Base-by-base conservation (phyloP, 2,888 invertebrate genomes). In the Cephus nigrinus region DNA sequence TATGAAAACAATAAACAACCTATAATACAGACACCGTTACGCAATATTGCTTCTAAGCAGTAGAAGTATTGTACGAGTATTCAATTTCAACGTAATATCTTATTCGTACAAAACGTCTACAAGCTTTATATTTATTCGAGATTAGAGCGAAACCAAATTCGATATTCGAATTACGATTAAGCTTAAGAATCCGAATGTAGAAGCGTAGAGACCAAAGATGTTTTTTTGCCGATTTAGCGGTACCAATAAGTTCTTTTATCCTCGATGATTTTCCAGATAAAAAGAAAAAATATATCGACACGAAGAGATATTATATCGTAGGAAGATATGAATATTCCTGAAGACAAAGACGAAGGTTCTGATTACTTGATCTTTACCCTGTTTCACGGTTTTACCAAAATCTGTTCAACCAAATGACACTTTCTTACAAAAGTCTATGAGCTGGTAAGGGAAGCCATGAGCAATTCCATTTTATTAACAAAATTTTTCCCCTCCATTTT, bases 401-500 rank as follows among this genome's bases (percentile, higher is more conserved):
- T 40, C 55, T 55, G 55, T 55, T 55, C 23, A 9, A 9, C 55
- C 55, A 23, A 40, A 55, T 23, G 23, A 9, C 55, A 23, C 23
- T 55, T 9, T 55, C 9, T 55, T 9, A 23, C 35, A 55, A 55
- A 77, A 93, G 94, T 71, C 85, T 95, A 95, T 81, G 95, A 95
- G 88, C 96, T 96, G 81, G 96, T 96, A 23, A 96, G 92, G 86
- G 96, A 96, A 78, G 98, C 98, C 98, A 98, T 98, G 9, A 98
- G 94, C 85, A 98, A 93, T 92, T 99, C 98, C 96, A 98, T 97
- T 93, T 98, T 98, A 89, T 98, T 98, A 11, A 98, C 93, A 91
- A 99, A 98, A 92, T 98, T 98, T 89, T 97, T 96, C 75, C 99
- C 98, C 91, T 98, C 98, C 95, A 99, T 96, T 92, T 97, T 97